phyloP scores from a whole-genome alignment of 2,888 invertebrate species.

The Hydrotaea diabolus region DNA sequence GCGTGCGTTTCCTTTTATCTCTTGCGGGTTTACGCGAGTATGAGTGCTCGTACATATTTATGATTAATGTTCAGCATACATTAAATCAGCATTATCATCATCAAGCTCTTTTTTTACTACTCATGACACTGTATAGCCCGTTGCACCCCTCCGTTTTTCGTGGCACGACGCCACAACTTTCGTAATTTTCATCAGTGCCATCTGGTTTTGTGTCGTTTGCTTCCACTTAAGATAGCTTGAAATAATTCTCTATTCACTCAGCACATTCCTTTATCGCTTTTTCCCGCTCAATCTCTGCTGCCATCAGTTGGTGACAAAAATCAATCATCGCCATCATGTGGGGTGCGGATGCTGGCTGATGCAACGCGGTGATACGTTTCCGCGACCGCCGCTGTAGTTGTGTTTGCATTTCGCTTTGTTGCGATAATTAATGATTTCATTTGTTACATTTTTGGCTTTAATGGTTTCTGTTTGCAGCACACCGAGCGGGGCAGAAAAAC shows the following conservation, averaged over 20 bases:
- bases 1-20: background rate
- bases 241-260: constrained; percentile 21
- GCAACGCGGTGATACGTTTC: background rate
- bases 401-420: constrained; percentile 15
- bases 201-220: constrained; percentile 61
- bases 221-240: constrained; percentile 54
- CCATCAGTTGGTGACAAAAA: constrained; percentile 61
- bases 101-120: constrained; percentile 48
- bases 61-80: constrained; percentile 60
- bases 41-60: constrained; percentile 36
- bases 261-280: background rate
- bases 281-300: constrained; percentile 4
- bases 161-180: constrained; percentile 3
- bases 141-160: background rate
- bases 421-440: constrained; percentile 57
- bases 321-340: constrained; percentile 61
- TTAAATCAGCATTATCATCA: constrained; percentile 44
- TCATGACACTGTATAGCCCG: constrained; percentile 17
- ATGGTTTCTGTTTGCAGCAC: background rate
- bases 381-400: background rate
- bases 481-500: background rate
- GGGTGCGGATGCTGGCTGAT: constrained; percentile 18
- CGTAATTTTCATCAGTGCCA: constrained; percentile 63
- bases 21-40: background rate
- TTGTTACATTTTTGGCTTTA: constrained; percentile 43